Evolutionary conservation across 1,140 invertebrate genomes (phyloP).

Genomic region (Pseudomyrmex dendroicus): DNA sequence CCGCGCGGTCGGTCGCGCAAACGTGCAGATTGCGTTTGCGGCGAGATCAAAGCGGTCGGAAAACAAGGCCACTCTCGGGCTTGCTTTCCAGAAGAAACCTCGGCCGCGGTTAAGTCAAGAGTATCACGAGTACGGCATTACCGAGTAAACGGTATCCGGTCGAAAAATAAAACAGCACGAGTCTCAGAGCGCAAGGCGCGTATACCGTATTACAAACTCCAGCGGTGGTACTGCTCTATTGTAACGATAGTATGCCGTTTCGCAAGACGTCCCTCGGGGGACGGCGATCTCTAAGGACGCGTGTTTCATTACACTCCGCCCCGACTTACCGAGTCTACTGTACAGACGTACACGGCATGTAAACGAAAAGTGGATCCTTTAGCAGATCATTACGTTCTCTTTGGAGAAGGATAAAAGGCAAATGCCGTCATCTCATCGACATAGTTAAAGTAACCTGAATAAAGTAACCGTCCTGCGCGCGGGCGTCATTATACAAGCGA

Average conservation of each 20-base stretch:
- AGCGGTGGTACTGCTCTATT: neutral
- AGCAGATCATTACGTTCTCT: conserved; percentile 9
- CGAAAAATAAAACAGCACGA: conserved; percentile 26
- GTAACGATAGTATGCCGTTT: conserved; percentile 43
- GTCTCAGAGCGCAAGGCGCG: neutral
- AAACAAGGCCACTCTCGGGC: conserved; percentile 62
- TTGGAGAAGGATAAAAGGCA: neutral
- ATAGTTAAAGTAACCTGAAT: neutral
- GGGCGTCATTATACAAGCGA: neutral
- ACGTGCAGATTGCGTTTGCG: conserved; percentile 47
- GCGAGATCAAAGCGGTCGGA: conserved; percentile 65
- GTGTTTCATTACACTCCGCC: conserved; percentile 51
- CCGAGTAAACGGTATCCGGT: neutral
- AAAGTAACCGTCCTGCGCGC: neutral
- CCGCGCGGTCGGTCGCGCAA: conserved; percentile 14
- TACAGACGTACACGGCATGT: neutral
- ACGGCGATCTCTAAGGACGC: conserved; percentile 6
- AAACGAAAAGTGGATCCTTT: conserved; percentile 35
- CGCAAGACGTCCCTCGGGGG: conserved; percentile 14
- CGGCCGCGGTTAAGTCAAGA: conserved; percentile 58
- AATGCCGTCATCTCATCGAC: neutral
- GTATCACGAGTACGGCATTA: conserved; percentile 48
- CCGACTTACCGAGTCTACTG: neutral
- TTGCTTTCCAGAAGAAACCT: conserved; percentile 42
- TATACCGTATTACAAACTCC: neutral